Percentiles rank a stretch among this genome's conserved stretches.
phyloP scores from a whole-genome alignment of 2,888 invertebrate species.

The Bombylius discolor region DNA sequence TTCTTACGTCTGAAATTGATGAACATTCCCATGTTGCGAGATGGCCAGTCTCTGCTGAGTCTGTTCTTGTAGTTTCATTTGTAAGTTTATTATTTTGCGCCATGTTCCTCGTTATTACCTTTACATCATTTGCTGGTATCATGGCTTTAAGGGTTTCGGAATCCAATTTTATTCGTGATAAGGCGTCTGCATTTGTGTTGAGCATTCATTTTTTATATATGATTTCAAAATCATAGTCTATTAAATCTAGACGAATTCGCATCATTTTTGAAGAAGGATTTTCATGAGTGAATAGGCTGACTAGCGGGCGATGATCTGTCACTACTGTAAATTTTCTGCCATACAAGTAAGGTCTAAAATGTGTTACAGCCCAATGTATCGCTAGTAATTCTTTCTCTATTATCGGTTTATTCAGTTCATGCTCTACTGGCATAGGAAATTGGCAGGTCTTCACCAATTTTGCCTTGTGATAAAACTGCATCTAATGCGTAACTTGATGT shows the following conservation, averaged over 20 bases:
- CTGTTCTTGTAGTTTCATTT: not conserved
- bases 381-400: constrained; percentile 19
- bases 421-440: constrained; percentile 20
- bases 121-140: not conserved
- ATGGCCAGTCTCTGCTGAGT: not conserved
- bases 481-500: constrained; percentile 19
- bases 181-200: not conserved
- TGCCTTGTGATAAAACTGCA: constrained; percentile 18
- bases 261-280: not conserved
- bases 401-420: constrained; percentile 17
- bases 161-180: not conserved
- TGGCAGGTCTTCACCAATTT: constrained; percentile 13
- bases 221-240: not conserved
- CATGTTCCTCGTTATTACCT: no score
- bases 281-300: not conserved
- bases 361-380: constrained; percentile 13
- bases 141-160: not conserved
- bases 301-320: not conserved
- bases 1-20: not conserved
- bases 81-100: not conserved
- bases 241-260: not conserved
- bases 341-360: constrained; percentile 21
- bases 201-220: not conserved
- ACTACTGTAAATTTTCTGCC: constrained; percentile 11
- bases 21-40: not conserved